Percentiles rank a stretch among this genome's conserved stretches.
Conservation (phyloP, 2,888 invertebrate genomes). For the Eledona agricola region DNA sequence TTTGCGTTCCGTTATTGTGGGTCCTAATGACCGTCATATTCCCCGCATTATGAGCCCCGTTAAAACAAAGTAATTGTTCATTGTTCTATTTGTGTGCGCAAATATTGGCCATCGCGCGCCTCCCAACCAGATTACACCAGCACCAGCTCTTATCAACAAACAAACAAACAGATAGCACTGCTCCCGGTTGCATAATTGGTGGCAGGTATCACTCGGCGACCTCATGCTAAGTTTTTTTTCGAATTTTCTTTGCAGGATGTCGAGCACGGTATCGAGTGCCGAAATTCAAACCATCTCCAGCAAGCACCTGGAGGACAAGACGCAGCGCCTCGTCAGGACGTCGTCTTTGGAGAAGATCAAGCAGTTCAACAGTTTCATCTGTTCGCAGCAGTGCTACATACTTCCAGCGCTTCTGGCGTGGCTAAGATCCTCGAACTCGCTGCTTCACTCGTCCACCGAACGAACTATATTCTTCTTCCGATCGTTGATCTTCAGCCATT, state of each 20-base stretch:
- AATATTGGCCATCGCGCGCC: too few relatives aligned
- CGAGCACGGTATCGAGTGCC: constrained; percentile 41
- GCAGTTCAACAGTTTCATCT: constrained; percentile 57
- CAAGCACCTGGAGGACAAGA: constrained; percentile 42
- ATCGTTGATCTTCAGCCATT: constrained; percentile 44
- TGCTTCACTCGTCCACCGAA: constrained; percentile 50
- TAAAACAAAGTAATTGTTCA: too few relatives aligned
- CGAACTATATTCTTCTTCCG: constrained; percentile 49
- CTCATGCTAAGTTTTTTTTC: not conserved
- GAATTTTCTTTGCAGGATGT: constrained; percentile 39
- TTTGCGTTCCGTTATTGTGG: too few relatives aligned
- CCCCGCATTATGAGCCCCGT: too few relatives aligned
- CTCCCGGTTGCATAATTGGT: too few relatives aligned
- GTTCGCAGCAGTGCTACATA: constrained; percentile 56
- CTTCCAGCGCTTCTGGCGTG: constrained; percentile 54
- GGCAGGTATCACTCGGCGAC: not conserved
- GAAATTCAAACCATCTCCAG: constrained; percentile 39
- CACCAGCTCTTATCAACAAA: too few relatives aligned
- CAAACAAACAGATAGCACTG: too few relatives aligned
- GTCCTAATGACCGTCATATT: too few relatives aligned
- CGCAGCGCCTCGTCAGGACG: constrained; percentile 49
- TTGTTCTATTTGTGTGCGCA: too few relatives aligned
- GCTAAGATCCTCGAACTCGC: constrained; percentile 54
- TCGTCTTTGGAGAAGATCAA: constrained; percentile 56
- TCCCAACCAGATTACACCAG: too few relatives aligned